Base-by-base conservation (phyloP, 2,888 invertebrate species). In the Girardia tigrina region DNA sequence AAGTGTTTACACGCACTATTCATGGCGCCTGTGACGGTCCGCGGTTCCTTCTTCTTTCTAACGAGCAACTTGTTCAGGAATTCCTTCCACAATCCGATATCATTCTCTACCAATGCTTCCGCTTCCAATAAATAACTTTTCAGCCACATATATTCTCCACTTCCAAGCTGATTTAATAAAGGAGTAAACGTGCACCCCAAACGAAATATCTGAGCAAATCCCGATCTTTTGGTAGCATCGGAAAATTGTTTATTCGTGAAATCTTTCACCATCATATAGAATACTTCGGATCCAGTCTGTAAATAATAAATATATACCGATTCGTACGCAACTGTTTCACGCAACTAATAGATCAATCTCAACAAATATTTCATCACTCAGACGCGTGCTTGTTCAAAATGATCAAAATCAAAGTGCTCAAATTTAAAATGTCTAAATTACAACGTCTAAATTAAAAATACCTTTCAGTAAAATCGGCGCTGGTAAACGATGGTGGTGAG, bases 41-140 rank as follows among this genome's bases (percentile, higher is more conserved):
- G 56, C n/a, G 4, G n/a, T 56, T 56, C 56, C 4, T 23, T n/a
- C n/a, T 56, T 56, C 56, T 56, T 56, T 56, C 23, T 56, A 4
- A 56, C n/a, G 2, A n/a, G 23, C 8, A 56, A 56, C 23, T n/a
- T 56, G 4, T 12, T 6, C 56, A 56, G n/a, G 20, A 56, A 56
- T 56, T 56, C 56, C 4, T n/a, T 56, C 56, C 56, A 56, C 2
- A 56, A 4, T 12, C n/a, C 56, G 20, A 56, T 56, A 20, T 56
- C n/a, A n/a, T 56, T 16, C n/a, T 56, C 56, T 20, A 56, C 56
- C 56, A 56, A 56, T 2, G n/a, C 56, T n/a, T 56, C 20, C 4
- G 56, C 56, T 56, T 56, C 56, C n/a, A 56, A 56, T 8, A 56
- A 20, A 56, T 56, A 56, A n/a, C 56, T 56, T n/a, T 56, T 56